phyloP scores from a whole-genome alignment of 1,140 invertebrate species.

The Dolichoris vasculosae region DNA sequence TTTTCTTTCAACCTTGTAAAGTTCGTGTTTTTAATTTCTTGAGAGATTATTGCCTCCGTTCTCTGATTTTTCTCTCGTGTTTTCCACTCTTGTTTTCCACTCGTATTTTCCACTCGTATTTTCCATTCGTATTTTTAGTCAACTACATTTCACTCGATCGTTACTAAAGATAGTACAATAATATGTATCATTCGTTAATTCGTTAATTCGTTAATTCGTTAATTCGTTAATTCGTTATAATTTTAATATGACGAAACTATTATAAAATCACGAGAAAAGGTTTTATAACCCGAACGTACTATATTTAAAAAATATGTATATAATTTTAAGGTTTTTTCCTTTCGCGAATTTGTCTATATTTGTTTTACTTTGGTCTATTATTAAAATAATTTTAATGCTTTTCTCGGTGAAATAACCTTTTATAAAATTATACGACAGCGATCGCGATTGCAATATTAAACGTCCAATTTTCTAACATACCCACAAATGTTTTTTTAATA shows the following conservation, averaged over 20 bases:
- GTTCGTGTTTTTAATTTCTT: background rate
- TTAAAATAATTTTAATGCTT: background rate
- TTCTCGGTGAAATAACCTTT: background rate
- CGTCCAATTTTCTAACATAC: background rate
- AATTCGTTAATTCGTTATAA: no score
- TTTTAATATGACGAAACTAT: no score
- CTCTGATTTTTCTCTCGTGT: background rate
- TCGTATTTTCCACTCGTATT: no score
- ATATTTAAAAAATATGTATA: background rate
- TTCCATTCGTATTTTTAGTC: no score
- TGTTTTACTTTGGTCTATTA: background rate
- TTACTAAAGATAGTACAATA: no score
- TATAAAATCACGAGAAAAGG: no score
- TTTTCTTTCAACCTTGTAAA: background rate
- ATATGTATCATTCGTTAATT: no score
- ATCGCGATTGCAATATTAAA: background rate
- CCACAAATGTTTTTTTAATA: background rate
- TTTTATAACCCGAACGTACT: no score
- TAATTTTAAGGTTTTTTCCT: background rate
- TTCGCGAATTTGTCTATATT: background rate
- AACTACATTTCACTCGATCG: no score
- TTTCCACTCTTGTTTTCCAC: no score
- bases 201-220: no score
- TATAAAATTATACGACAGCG: background rate
- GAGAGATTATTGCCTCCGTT: background rate